Conservation (phyloP, 2,797 vertebrate genomes). For the Loriculus beryllinus region DNA sequence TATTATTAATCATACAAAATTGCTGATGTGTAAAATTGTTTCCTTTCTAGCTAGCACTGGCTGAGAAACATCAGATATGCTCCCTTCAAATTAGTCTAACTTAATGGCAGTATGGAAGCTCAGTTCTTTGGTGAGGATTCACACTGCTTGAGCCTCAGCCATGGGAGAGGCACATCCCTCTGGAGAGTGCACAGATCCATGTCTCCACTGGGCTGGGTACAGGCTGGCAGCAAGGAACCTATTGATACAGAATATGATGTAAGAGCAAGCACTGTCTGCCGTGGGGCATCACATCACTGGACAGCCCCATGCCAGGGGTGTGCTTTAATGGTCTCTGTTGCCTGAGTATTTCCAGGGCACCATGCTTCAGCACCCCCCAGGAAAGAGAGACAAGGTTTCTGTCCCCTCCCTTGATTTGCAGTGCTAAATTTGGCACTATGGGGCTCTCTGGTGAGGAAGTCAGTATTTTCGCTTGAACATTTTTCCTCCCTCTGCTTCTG, state of each 20-base stretch:
- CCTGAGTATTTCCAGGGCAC: neutral
- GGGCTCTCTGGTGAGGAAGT: neutral
- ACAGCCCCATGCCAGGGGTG: neutral
- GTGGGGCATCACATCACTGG: fast-evolving
- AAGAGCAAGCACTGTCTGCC: fast-evolving
- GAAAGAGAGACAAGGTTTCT: neutral
- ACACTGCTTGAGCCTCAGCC: fast-evolving
- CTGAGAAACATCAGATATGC: neutral
- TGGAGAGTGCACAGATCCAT: neutral
- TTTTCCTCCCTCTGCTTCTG: neutral
- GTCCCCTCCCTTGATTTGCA: neutral
- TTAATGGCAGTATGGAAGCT: neutral
- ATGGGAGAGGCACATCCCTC: neutral
- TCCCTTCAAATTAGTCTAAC: neutral
- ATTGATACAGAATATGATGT: neutral
- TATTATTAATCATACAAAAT: conserved; percentile 66
- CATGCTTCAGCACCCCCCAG: fast-evolving
- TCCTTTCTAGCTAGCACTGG: conserved; percentile 51
- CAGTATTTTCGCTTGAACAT: neutral
- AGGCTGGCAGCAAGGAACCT: neutral
- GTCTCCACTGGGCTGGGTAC: fast-evolving
- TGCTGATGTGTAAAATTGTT: conserved; percentile 73
- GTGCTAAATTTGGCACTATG: neutral
- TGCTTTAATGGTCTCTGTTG: neutral
- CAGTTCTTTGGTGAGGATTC: neutral